Conservation (phyloP, 2,888 invertebrate genomes). For the Camptogramma bilineatum region DNA sequence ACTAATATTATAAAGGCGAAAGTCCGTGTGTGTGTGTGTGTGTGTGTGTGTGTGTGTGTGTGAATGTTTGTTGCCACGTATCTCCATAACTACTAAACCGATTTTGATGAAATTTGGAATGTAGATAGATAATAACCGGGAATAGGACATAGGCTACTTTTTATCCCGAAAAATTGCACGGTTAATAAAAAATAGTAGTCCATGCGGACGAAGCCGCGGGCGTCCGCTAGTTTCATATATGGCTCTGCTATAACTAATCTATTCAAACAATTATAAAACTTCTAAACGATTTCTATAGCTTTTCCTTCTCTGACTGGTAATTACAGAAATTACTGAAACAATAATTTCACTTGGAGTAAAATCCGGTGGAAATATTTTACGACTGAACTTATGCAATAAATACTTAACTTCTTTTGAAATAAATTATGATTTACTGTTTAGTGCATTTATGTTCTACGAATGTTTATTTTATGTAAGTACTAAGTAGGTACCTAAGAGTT, state of each 20-base stretch:
- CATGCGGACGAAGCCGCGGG: no score
- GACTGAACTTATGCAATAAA: slow-evolving; percentile 26
- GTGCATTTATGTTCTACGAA: slow-evolving; percentile 9
- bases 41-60: no score
- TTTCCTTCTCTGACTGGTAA: slow-evolving; percentile 6
- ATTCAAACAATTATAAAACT: not conserved
- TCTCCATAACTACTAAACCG: no score
- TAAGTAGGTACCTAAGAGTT: not conserved
- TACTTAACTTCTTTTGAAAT: slow-evolving; percentile 21
- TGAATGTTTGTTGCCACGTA: no score
- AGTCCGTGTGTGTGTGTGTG: no score
- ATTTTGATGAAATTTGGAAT: no score
- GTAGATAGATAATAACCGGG: no score
- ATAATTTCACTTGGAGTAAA: slow-evolving; percentile 49
- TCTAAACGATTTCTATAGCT: not conserved
- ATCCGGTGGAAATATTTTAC: slow-evolving; percentile 25
- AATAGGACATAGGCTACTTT: no score
- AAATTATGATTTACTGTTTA: slow-evolving; percentile 9
- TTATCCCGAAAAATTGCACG: no score
- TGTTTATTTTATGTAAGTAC: slow-evolving; percentile 3
- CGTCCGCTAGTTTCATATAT: no score
- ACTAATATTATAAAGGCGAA: no score
- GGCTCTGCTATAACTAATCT: not conserved
- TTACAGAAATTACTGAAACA: slow-evolving; percentile 41
- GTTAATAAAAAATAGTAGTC: no score